Conservation (phyloP, 2,888 invertebrate genomes). For the Drosophila silvestris region DNA sequence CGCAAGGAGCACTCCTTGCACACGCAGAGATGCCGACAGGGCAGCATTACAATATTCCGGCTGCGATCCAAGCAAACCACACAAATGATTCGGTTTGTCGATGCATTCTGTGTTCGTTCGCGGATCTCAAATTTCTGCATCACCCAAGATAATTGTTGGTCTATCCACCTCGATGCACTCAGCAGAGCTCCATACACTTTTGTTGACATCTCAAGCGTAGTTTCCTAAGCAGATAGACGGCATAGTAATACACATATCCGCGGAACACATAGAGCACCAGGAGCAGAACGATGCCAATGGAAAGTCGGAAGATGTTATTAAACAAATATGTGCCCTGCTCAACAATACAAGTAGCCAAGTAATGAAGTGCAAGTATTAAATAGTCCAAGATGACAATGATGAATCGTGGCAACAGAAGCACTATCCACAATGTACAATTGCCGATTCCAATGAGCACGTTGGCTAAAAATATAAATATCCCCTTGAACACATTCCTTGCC, state of each 20-base stretch:
- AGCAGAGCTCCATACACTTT: slow-evolving; percentile 10
- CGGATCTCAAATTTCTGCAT: slow-evolving; percentile 2
- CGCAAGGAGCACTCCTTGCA: slow-evolving; percentile 55
- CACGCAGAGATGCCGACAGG: slow-evolving; percentile 65
- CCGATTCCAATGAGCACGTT: slow-evolving; percentile 51
- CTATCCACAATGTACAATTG: slow-evolving; percentile 48
- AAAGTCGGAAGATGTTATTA: slow-evolving; percentile 46
- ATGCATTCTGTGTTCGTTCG: neutral
- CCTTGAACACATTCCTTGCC: neutral
- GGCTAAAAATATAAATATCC: slow-evolving; percentile 13
- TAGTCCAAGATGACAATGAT: slow-evolving; percentile 45
- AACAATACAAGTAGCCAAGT: slow-evolving; percentile 22
- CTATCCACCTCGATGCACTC: slow-evolving; percentile 13
- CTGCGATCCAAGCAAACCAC: slow-evolving; percentile 58
- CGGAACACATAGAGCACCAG: slow-evolving; percentile 55
- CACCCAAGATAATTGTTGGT: slow-evolving; percentile 28
- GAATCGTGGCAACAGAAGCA: slow-evolving; percentile 52
- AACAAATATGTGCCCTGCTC: slow-evolving; percentile 37
- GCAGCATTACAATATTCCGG: slow-evolving; percentile 57
- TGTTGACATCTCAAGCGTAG: slow-evolving; percentile 8
- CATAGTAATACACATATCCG: slow-evolving; percentile 40
- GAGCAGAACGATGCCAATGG: slow-evolving; percentile 48
- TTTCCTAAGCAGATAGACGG: slow-evolving; percentile 12
- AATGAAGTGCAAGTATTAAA: slow-evolving; percentile 19
- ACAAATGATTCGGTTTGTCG: slow-evolving; percentile 20